Percentiles rank a stretch among this genome's conserved stretches.
phyloP scores from a whole-genome alignment of 2,797 vertebrate species.

The Anisognathus igniventris region DNA sequence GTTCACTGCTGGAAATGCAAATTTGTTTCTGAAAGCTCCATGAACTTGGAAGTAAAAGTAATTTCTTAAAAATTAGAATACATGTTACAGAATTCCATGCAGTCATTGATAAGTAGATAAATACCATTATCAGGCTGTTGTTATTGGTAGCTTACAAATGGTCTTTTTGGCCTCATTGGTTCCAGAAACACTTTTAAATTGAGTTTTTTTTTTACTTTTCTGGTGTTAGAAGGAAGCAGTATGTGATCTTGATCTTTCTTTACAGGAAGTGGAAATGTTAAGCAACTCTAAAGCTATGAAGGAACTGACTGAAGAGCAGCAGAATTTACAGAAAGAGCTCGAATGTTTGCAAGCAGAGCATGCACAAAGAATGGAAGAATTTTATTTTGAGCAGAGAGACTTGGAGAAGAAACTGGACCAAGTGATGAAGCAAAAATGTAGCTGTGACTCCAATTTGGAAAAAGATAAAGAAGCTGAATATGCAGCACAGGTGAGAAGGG shows the following conservation, averaged over 20 bases:
- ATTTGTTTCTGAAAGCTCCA: background rate
- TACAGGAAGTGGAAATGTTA: constrained; percentile 91
- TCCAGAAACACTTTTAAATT: background rate
- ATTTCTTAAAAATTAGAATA: background rate
- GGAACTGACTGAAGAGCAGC: constrained; percentile 90
- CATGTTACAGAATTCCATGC: background rate
- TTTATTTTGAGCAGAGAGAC: constrained; percentile 91
- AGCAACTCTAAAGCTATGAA: constrained; percentile 89
- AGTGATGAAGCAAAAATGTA: constrained; percentile 91
- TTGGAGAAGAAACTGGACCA: constrained; percentile 93
- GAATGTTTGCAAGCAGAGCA: constrained; percentile 93
- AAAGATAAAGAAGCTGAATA: constrained; percentile 93
- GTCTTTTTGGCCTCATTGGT: background rate
- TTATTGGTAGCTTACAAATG: background rate
- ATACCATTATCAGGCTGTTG: background rate
- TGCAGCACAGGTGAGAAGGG: constrained; percentile 85
- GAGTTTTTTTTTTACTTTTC: background rate
- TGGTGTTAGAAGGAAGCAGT: background rate
- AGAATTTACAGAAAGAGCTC: constrained; percentile 91
- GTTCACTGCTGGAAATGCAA: background rate
- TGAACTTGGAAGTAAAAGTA: background rate
- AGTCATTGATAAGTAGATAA: background rate
- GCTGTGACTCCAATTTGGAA: constrained; percentile 86
- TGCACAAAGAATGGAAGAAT: constrained; percentile 89
- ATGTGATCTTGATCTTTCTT: constrained; percentile 16